Evolutionary conservation across 1,140 invertebrate genomes (phyloP), one percentile per base, ranked within the genome.

Genomic region (Drosophila ogumai): DNA sequence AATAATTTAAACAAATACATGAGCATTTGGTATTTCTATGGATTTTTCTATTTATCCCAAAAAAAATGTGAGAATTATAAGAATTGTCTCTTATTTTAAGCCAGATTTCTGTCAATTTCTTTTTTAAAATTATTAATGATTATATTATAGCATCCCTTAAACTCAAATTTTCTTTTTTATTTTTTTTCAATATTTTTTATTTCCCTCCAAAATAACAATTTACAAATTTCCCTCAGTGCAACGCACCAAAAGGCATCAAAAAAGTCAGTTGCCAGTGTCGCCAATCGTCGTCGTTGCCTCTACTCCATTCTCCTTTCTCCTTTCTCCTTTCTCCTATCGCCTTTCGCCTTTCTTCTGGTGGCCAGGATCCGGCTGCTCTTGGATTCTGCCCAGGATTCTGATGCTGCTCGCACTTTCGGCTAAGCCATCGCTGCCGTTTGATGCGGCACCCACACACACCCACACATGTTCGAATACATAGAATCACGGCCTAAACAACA

Each of bases 401-500:
- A 54, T 66, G 46, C 75, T 88, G 79, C 79, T 86, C 65, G 82
- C 82, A 75, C 79, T 86, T 77, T 79, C 66, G 79, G 82, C 60
- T 86, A 87, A 87, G 82, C 78, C 68, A 65, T 46, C 55, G 77
- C 61, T 69, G 69, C 56, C 44, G 63, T 63, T 80, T 79, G 79
- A 76, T 88, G 75, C 68, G 74, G 84, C 76, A 82, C 72, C 69
- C 66, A 75, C 65, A 57, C 61, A 22, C 22, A 47, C 19, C 1
- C 19, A 46, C 17, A 44, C 56, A 46, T 44, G 3, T 36, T 41
- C 52, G 40, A 75, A 80, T 75, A 73, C 54, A 73, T 66, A 71
- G 67, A 79, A 64, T 74, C 68, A 78, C 47, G 79, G 81, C 80
- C 80, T 82, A 81, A 84, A 81, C 82, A 85, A 85, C 73, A 60